Conservation (phyloP, 2,797 vertebrate genomes). For the Poecile montanus region DNA sequence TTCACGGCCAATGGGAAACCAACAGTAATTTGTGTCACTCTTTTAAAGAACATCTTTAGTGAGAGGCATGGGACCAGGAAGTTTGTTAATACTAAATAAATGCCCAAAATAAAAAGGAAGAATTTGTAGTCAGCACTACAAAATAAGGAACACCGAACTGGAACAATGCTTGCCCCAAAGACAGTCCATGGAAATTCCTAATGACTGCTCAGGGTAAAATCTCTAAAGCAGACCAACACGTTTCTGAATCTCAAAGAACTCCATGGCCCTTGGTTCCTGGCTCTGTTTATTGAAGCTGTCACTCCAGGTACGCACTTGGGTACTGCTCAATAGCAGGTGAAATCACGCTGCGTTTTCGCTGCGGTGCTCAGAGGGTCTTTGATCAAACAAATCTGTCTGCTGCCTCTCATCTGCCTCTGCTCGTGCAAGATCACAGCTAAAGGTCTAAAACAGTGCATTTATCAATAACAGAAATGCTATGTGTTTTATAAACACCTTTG, state of each 20-base stretch:
- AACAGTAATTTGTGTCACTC: slow-evolving; percentile 53
- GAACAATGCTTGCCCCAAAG: neutral
- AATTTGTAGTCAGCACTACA: slow-evolving; percentile 14
- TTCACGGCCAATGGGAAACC: slow-evolving; percentile 26
- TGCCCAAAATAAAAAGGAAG: neutral
- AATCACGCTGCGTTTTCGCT: neutral
- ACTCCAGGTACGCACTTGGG: neutral
- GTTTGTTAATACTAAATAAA: slow-evolving; percentile 45
- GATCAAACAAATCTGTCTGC: neutral
- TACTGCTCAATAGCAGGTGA: neutral
- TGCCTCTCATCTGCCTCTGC: neutral
- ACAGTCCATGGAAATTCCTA: neutral
- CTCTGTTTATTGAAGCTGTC: slow-evolving; percentile 8
- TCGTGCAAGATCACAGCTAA: neutral
- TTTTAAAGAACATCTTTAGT: slow-evolving; percentile 10
- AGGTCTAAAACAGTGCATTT: neutral
- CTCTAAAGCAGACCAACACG: neutral
- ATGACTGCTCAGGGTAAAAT: slow-evolving; percentile 3
- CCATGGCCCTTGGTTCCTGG: neutral
- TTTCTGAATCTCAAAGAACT: neutral
- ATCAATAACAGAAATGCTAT: neutral
- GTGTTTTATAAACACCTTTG: neutral
- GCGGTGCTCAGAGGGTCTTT: neutral
- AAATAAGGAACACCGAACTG: neutral
- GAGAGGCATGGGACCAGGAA: slow-evolving; percentile 41